A percentile compares a stretch with the other conserved stretches of the same genome.
Conservation (phyloP, 1,140 invertebrate species). For the Pentalonia nigronervosa region DNA sequence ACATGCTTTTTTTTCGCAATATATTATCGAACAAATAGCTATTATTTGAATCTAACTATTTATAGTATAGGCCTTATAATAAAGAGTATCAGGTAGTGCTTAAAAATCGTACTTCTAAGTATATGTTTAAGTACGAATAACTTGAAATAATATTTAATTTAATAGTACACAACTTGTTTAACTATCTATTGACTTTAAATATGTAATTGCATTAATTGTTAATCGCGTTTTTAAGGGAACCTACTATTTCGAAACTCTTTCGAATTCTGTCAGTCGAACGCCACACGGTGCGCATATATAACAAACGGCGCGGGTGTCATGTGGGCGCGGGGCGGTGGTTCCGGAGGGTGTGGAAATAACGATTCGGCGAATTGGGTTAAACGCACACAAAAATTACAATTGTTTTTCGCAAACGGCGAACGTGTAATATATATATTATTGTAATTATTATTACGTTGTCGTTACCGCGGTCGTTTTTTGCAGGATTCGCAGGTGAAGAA, state of each 20-base stretch:
- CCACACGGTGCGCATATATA: neutral
- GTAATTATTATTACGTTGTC: neutral
- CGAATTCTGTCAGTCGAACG: too few relatives aligned
- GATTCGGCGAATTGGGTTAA: neutral
- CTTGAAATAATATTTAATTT: neutral
- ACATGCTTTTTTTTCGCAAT: too few relatives aligned
- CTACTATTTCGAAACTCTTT: neutral
- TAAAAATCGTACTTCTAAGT: neutral
- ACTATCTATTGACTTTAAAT: neutral
- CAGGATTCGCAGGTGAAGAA: neutral
- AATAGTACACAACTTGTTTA: neutral
- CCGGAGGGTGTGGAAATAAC: neutral
- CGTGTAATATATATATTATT: neutral
- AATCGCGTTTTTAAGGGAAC: neutral
- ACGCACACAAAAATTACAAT: neutral
- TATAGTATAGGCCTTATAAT: neutral
- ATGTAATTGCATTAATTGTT: neutral
- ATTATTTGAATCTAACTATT: too few relatives aligned
- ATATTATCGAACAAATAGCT: too few relatives aligned
- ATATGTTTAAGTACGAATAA: neutral
- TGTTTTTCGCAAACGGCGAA: neutral
- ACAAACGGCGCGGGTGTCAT: neutral
- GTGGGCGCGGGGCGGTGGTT: neutral
- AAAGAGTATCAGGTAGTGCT: neutral
- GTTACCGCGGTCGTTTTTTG: neutral